Base-by-base conservation (phyloP, 64 coral and sea anemone species). In the Acropora yongei region DNA sequence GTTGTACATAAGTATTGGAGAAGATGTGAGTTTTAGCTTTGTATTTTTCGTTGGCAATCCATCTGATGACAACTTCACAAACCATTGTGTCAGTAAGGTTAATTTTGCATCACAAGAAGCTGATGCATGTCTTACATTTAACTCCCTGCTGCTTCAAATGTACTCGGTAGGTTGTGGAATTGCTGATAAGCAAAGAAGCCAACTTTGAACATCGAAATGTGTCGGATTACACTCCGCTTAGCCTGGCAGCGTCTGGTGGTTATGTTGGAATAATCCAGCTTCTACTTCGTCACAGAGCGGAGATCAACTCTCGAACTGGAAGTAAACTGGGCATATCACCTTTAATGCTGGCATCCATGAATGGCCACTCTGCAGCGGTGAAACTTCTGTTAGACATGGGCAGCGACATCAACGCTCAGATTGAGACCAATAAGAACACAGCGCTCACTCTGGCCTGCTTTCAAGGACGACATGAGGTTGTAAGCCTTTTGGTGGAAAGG, bases 381-480 rank as follows among this genome's bases (percentile, higher is more conserved):
- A 98, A 98, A 68, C 94, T 98, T 3, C 78, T 98, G 46, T 58
- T 98, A 48, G 96, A 98, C 51, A 98, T 93, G 96, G 96, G 96
- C 9, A 95, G 93, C 63, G 96, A 98, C 78, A 98, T 98, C 71
- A 98, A 98, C 93, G 96, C 96, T 57, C 96, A 98, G 93, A 98
- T 98, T 89, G 96, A 98, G 87, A 98, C 96, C 51, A 98, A 98
- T 63, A 89, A 93, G 45, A 98, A 98, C 72, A 98, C 96, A 14
- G 96, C 96, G 2, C 43, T 98, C 74, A 98, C 96, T 2, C 75
- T 98, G 72, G 96, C 96, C 16, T 98, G 96, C 60, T 98, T 98
- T 50, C 96, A 98, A 47, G 96, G 96, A 20, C 80, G 96, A 60
- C 96, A 98, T 76, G 96, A 98, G 74, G 96, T 98, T 75, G 96